A percentile compares a stretch with the other conserved stretches of the same genome.
phyloP scores from a whole-genome alignment of 1,140 invertebrate genomes.

The Drosophila bifasciata region DNA sequence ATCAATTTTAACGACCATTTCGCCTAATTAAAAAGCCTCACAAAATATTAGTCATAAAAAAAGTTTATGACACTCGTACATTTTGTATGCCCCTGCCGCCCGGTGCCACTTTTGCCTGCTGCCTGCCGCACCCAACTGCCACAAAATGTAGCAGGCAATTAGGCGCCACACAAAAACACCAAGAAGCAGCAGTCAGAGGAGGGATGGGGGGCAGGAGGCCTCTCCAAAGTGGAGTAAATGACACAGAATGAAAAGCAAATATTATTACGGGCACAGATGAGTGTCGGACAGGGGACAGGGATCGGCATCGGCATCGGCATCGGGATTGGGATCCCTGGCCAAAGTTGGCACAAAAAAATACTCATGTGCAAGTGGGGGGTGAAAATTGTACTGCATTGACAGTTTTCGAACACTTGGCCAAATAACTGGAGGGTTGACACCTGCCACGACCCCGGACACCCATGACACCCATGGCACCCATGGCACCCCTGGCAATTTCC shows the following conservation, averaged over 20 bases:
- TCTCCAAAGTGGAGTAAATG: conserved; percentile 12
- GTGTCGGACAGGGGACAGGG: neutral
- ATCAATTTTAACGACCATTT: conserved; percentile 59
- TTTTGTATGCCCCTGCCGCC: neutral
- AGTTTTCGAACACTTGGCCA: conserved; percentile 44
- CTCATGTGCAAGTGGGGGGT: conserved; percentile 5
- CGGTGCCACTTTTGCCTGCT: too few species aligned
- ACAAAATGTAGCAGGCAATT: conserved; percentile 61
- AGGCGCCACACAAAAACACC: conserved; percentile 29
- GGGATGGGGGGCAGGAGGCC: neutral
- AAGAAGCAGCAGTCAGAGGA: neutral
- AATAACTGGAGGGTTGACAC: conserved; percentile 43
- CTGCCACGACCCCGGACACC: neutral
- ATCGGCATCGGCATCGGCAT: too few species aligned
- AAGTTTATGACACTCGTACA: conserved; percentile 37
- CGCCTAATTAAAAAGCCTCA: conserved; percentile 60
- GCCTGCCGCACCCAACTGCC: conserved; percentile 9
- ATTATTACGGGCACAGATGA: conserved; percentile 53
- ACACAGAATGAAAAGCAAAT: conserved; percentile 60
- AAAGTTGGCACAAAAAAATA: neutral
- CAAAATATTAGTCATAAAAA: conserved; percentile 61
- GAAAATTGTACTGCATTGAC: conserved; percentile 20
- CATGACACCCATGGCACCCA: too few species aligned
- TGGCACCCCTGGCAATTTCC: too few species aligned
- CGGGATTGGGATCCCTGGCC: too few species aligned